phyloP scores from a whole-genome alignment of 2,113 vertebrate species.

The Calypte anna region DNA sequence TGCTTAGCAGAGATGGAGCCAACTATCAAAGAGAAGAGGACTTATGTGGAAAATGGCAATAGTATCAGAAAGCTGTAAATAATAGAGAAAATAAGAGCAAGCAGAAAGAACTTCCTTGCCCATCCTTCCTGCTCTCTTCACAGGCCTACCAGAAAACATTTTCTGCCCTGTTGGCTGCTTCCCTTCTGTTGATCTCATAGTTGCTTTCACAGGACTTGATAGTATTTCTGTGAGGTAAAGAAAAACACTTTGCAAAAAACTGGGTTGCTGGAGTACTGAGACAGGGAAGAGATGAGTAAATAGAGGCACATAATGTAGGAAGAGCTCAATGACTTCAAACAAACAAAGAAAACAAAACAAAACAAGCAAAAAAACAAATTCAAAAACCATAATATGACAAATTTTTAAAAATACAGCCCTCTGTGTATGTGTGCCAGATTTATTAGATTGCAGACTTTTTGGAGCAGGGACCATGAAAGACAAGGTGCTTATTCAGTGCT shows the following conservation, averaged over 20 bases:
- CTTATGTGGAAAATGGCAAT: background rate
- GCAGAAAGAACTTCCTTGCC: background rate
- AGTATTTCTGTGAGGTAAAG: background rate
- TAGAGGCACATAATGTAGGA: background rate
- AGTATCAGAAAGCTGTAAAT: background rate
- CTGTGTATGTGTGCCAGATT: background rate
- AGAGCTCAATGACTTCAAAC: background rate
- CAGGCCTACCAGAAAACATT: background rate
- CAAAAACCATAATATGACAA: background rate
- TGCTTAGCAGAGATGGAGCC: background rate
- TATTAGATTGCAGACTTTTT: background rate
- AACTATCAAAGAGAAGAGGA: background rate
- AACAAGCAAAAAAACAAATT: background rate
- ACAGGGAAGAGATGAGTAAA: background rate
- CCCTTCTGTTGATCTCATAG: background rate
- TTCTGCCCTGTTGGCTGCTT: background rate
- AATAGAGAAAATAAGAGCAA: background rate
- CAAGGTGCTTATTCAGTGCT: slow-evolving; percentile 51
- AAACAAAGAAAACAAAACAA: too few species aligned
- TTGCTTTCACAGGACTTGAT: background rate
- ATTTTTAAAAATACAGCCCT: background rate
- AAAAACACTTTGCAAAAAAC: background rate
- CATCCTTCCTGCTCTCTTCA: background rate
- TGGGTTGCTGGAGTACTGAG: background rate
- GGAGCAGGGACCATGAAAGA: background rate